Evolutionary conservation across 2,888 invertebrate species (phyloP).

Genomic region (Rhodophaea formosa): DNA sequence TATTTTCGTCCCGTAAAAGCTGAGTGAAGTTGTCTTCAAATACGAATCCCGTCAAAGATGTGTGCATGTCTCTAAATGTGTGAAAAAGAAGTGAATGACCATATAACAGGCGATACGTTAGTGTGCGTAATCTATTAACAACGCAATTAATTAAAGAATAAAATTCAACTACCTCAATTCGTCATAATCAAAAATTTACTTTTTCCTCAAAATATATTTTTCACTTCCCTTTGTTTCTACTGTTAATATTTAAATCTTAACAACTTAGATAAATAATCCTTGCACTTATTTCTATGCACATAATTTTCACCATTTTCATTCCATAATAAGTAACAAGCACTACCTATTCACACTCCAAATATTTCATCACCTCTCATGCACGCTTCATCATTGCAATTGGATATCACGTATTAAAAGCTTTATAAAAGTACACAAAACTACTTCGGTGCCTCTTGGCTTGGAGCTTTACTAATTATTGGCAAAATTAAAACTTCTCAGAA

Average conservation of each 20-base stretch:
- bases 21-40: too few relatives aligned
- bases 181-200: not conserved
- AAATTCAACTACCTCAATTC: not conserved
- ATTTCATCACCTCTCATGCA: constrained; percentile 4
- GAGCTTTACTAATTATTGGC: too few relatives aligned
- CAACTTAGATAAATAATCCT: too few relatives aligned
- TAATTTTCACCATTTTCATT: too few relatives aligned
- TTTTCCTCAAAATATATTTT: not conserved
- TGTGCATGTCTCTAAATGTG: constrained; percentile 52
- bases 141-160: not conserved
- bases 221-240: not conserved
- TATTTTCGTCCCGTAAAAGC: too few relatives aligned
- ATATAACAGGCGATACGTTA: constrained; percentile 35
- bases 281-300: too few relatives aligned
- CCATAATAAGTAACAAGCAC: too few relatives aligned
- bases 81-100: constrained; percentile 78
- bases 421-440: not conserved
- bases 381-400: not conserved
- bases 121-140: constrained; percentile 15
- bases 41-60: constrained; percentile 18
- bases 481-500: too few relatives aligned
- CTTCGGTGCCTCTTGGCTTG: too few relatives aligned
- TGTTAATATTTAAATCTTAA: too few relatives aligned
- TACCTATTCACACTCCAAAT: too few relatives aligned
- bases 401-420: not conserved